Conservation (phyloP, 2,113 vertebrate genomes). For the Marmota monax region DNA sequence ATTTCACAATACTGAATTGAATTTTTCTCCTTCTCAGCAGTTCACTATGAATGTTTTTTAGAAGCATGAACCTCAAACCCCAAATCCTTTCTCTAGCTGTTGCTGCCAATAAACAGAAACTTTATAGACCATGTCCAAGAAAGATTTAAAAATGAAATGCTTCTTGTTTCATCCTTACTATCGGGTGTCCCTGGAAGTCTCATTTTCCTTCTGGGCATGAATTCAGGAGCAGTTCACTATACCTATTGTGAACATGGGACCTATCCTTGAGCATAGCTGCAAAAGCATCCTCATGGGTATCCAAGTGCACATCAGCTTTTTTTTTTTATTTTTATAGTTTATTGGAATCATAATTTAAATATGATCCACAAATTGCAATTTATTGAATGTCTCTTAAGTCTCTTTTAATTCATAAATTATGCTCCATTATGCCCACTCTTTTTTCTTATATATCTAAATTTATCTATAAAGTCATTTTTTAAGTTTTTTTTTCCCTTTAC, state of each 20-base stretch:
- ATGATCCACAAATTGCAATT: not conserved
- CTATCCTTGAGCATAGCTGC: slow-evolving; percentile 93
- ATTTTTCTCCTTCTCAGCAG: no score
- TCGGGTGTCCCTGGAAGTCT: slow-evolving; percentile 45
- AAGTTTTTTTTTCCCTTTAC: slow-evolving; percentile 88
- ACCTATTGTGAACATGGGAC: slow-evolving; percentile 89
- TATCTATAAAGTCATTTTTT: no score
- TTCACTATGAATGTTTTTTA: no score
- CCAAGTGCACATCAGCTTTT: slow-evolving; percentile 89
- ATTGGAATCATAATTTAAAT: not conserved
- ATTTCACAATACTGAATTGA: no score
- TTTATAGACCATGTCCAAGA: slow-evolving; percentile 6
- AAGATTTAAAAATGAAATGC: slow-evolving; percentile 77
- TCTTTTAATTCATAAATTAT: not conserved
- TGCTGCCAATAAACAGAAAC: slow-evolving; percentile 11
- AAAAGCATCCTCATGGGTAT: slow-evolving; percentile 88
- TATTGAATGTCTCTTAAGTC: not conserved
- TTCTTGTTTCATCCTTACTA: slow-evolving; percentile 71
- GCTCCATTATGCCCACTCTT: not conserved
- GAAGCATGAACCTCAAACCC: not conserved
- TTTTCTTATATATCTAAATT: not conserved
- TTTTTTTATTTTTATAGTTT: not conserved
- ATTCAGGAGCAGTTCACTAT: slow-evolving; percentile 94
- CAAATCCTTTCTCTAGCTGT: slow-evolving; percentile 64
- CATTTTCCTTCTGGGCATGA: slow-evolving; percentile 71